Evolutionary conservation across 2,797 vertebrate genomes (phyloP).

Genomic region (Vultur gryphus): DNA sequence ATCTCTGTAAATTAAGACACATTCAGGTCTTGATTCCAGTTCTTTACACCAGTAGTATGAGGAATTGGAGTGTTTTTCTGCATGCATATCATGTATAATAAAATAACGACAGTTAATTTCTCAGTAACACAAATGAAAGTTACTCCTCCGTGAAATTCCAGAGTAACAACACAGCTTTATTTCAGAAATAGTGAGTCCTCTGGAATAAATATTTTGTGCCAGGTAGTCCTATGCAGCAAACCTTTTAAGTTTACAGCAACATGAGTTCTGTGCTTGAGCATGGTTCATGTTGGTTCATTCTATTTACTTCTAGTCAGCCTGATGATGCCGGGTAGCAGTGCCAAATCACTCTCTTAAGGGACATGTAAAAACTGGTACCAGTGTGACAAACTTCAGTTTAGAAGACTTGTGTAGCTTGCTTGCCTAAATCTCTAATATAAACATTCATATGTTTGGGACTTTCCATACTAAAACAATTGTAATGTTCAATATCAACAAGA

Average conservation of each 20-base stretch:
- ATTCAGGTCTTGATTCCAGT: not conserved
- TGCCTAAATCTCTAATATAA: not conserved
- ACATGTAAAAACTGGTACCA: not conserved
- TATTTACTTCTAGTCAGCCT: not conserved
- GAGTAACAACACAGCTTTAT: not conserved
- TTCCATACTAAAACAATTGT: not conserved
- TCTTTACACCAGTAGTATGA: not conserved
- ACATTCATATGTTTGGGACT: not conserved
- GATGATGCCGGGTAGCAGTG: not conserved
- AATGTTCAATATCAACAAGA: not conserved
- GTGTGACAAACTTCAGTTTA: not conserved
- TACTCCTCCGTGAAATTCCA: not conserved
- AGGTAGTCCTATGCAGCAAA: not conserved
- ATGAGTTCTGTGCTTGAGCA: not conserved
- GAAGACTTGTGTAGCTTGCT: not conserved
- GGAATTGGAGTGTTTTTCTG: not conserved
- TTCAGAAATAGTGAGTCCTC: not conserved
- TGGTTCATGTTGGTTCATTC: not conserved
- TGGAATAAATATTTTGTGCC: not conserved
- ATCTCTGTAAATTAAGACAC: not conserved
- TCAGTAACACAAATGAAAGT: not conserved
- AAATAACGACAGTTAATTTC: not conserved
- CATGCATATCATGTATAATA: not conserved
- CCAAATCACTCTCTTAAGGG: not conserved
- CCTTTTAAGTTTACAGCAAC: not conserved